Evolutionary conservation across 1,140 invertebrate genomes (phyloP), one percentile per base, ranked within the genome.

Genomic region (Temnothorax nylanderi): DNA sequence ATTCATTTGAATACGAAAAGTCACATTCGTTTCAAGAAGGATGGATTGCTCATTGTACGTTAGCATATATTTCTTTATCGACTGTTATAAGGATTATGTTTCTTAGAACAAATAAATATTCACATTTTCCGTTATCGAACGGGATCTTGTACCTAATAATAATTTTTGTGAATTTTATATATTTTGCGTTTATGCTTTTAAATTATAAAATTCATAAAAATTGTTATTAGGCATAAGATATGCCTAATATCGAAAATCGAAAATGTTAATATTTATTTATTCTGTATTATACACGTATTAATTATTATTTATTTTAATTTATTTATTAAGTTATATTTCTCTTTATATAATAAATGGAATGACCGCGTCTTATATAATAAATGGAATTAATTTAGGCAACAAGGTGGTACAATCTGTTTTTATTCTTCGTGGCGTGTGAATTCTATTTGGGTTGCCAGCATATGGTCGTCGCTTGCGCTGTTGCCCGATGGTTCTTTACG

Each of bases 361-460:
- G 26, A 26, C 26, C 26, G 26, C 3, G 21, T 2, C 49, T n/a
- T 56, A 44, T 54, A 10, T 87, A 54, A 84, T 32, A 60, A 74
- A 80, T 60, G 69, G 32, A 80, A 82, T 88, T 85, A 4, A 82
- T 91, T 89, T 93, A 97, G 95, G 94, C 96, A 85, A 94, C 97
- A 87, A 96, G 96, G 90, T 97, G 96, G 96, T 96, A 97, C 93
- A 97, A 97, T 93, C 72, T 98, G 5, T 96, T 98, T 87, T 96
- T 96, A n/a, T 95, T 97, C 44, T 96, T 98, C 74, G 98, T 98
- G 96, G 94, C 97, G n/a, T 95, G 94, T 49, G 97, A 98, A 94
- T 98, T 98, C 92, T 96, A 97, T 62, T 94, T 97, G 51, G 97
- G 97, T 26, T 98, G 97, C 93, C 97, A 98, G 90, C 97, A 98